Evolutionary conservation across 2,888 invertebrate species (phyloP).

Genomic region (Drepana falcataria): DNA sequence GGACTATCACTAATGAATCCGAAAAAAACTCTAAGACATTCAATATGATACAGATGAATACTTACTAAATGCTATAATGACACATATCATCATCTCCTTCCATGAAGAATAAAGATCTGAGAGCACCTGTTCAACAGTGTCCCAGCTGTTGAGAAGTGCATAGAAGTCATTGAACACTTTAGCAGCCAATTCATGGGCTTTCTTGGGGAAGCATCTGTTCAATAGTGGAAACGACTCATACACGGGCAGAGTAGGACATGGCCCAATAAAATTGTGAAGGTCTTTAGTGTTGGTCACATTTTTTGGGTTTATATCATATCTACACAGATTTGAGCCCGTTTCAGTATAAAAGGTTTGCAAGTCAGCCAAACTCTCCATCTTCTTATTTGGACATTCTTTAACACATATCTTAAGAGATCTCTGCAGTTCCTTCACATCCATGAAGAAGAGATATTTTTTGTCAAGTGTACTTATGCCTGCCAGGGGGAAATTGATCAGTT

Average conservation of each 20-base stretch:
- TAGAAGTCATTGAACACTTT: conserved; percentile 85
- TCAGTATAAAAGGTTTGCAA: conserved; percentile 84
- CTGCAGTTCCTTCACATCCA: conserved; percentile 87
- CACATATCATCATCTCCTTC: conserved; percentile 89
- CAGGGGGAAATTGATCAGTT: conserved; percentile 83
- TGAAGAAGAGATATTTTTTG: conserved; percentile 89
- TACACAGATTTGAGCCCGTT: conserved; percentile 88
- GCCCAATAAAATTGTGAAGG: conserved; percentile 79
- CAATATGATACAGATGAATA: conserved; percentile 17
- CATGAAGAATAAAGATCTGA: conserved; percentile 93
- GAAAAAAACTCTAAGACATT: too few species aligned
- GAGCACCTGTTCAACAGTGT: conserved; percentile 91
- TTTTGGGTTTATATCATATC: conserved; percentile 82
- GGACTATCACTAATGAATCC: too few species aligned
- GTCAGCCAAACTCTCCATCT: conserved; percentile 81
- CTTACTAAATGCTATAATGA: conserved; percentile 89
- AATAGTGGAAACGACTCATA: conserved; percentile 87
- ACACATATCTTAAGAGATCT: conserved; percentile 93
- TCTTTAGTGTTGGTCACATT: conserved; percentile 61
- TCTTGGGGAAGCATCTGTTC: conserved; percentile 91
- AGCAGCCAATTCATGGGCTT: conserved; percentile 81
- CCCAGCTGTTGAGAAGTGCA: conserved; percentile 91
- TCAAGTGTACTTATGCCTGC: conserved; percentile 90
- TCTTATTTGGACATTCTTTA: conserved; percentile 87
- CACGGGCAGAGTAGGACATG: conserved; percentile 89